Conservation (phyloP, 2,797 vertebrate genomes). For the Cynopterus sphinx region DNA sequence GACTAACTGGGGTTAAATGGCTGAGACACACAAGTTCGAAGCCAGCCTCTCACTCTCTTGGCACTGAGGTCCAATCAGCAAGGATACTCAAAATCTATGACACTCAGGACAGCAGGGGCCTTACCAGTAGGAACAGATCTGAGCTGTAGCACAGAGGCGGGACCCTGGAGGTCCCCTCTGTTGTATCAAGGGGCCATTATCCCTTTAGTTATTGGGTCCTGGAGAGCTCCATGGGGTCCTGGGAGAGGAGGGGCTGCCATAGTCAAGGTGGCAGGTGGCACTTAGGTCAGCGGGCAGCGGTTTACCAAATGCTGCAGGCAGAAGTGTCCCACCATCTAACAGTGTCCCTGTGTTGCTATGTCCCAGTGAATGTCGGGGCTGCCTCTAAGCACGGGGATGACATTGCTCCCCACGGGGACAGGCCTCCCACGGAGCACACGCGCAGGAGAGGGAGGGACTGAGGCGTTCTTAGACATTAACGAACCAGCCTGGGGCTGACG, state of each 20-base stretch:
- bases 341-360: neutral
- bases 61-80: neutral
- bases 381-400: neutral
- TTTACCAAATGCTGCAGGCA: neutral
- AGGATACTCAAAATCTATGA: neutral
- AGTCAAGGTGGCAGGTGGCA: neutral
- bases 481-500: neutral
- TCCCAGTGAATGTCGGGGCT: fast-evolving
- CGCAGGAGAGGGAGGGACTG: neutral
- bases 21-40: neutral
- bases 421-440: neutral
- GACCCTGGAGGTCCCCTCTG: neutral
- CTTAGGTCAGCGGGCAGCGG: neutral
- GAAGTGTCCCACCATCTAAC: neutral
- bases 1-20: neutral
- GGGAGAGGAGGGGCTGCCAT: neutral
- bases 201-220: neutral
- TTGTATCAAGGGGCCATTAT: neutral
- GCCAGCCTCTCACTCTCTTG: neutral
- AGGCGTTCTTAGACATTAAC: neutral
- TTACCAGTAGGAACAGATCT: neutral
- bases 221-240: neutral
- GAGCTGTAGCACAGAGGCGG: neutral
- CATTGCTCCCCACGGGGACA: fast-evolving
- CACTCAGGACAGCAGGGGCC: neutral